Conservation (phyloP, 1,140 invertebrate genomes). For the Meloidogyne chitwoodi region DNA sequence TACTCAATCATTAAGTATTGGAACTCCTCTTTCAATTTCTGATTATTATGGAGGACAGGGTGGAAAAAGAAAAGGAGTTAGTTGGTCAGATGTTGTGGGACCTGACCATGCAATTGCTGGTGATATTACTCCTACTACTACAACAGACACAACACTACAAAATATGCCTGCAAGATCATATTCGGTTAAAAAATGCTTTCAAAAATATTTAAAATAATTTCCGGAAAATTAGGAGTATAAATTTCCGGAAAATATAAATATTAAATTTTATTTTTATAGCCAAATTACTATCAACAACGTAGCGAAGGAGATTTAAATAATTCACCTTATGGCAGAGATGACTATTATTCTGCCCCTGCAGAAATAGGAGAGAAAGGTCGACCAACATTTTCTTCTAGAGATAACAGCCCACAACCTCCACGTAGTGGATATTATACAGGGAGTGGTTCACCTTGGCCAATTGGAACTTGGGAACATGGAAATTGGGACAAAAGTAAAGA, state of each 20-base stretch:
- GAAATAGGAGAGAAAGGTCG: not conserved
- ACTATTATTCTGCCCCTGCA: not conserved
- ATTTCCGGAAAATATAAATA: too few species aligned
- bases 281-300: not conserved
- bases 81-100: constrained; percentile 43
- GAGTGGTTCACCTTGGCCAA: not conserved
- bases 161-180: not conserved
- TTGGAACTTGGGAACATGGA: not conserved
- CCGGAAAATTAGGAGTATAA: too few species aligned
- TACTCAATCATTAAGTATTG: not conserved
- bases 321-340: not conserved
- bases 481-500: not conserved
- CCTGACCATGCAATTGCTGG: not conserved
- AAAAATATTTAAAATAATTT: too few species aligned
- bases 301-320: not conserved
- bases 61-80: constrained; percentile 38
- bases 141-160: not conserved
- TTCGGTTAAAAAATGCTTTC: not conserved
- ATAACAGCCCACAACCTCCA: constrained; percentile 2
- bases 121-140: not conserved
- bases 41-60: constrained; percentile 2
- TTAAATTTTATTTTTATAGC: not conserved
- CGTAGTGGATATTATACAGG: constrained; percentile 5
- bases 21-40: not conserved
- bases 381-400: not conserved